Evolutionary conservation across 2,113 vertebrate species (phyloP).

Genomic region (Tautogolabrus adspersus): DNA sequence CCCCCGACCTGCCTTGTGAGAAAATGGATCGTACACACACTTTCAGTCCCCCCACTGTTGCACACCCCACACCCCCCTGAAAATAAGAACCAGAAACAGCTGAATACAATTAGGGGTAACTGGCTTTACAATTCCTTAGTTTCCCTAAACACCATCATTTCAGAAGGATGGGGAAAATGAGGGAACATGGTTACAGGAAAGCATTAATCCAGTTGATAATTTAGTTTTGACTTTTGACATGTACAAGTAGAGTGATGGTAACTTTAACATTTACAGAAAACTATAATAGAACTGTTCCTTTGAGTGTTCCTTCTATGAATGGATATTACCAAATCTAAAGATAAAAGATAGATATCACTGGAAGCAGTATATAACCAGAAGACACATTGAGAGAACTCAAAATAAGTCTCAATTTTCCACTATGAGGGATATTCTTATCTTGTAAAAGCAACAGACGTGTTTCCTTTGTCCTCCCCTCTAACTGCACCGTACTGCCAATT

Average conservation of each 20-base stretch:
- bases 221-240: slow-evolving; percentile 7
- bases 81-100: slow-evolving; percentile 73
- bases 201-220: slow-evolving; percentile 8
- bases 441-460: slow-evolving; percentile 54
- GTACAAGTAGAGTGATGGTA: background rate
- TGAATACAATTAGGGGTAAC: slow-evolving; percentile 78
- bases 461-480: slow-evolving; percentile 53
- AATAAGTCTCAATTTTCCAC: slow-evolving; percentile 29
- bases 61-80: slow-evolving; percentile 40
- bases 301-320: background rate
- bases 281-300: background rate
- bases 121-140: slow-evolving; percentile 68
- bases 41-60: slow-evolving; percentile 27
- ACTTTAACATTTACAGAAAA: background rate
- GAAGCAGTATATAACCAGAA: background rate
- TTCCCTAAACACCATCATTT: slow-evolving; percentile 48
- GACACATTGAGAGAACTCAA: background rate
- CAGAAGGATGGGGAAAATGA: background rate
- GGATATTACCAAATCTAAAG: background rate
- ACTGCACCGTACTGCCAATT: slow-evolving; percentile 46
- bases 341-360: background rate
- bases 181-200: background rate
- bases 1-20: slow-evolving; percentile 56
- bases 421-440: slow-evolving; percentile 60
- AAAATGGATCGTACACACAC: slow-evolving; percentile 63